Percentiles rank a stretch among this genome's conserved stretches.
Evolutionary conservation across 2,113 vertebrate genomes (phyloP).

Genomic region (Ceyx cyanopectus): DNA sequence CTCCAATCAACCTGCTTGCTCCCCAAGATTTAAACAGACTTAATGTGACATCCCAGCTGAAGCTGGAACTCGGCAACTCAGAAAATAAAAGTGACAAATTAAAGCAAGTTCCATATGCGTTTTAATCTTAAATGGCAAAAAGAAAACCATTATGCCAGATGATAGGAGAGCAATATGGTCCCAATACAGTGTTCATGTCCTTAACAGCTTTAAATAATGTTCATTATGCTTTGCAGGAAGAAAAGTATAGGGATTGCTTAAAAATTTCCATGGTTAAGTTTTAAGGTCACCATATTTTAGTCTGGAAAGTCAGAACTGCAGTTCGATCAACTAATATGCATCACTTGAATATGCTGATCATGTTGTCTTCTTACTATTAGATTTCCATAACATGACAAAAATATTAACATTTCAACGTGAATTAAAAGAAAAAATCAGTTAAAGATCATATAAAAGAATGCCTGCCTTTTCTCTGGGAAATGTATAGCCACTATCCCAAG

Average conservation of each 20-base stretch:
- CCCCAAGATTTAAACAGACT: conserved; percentile 62
- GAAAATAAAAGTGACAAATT: conserved; percentile 69
- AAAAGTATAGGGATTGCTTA: not conserved
- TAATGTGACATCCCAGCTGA: conserved; percentile 56
- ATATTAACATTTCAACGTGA: not conserved
- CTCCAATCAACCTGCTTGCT: conserved; percentile 45
- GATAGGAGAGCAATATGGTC: conserved; percentile 57
- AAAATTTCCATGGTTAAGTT: not conserved
- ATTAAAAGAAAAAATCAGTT: not conserved
- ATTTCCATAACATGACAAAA: not conserved
- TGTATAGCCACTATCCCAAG: not conserved
- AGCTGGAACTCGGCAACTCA: conserved; percentile 38
- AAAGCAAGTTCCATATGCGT: conserved; percentile 68
- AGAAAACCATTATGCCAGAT: conserved; percentile 58
- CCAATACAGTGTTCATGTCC: conserved; percentile 29
- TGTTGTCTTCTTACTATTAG: not conserved
- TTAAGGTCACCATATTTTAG: not conserved
- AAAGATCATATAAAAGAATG: not conserved
- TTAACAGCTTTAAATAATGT: conserved; percentile 48
- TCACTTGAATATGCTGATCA: not conserved
- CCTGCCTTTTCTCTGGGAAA: not conserved
- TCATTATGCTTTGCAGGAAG: not conserved
- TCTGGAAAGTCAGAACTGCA: not conserved
- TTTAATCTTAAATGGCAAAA: conserved; percentile 67
- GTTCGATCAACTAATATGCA: not conserved